A percentile compares a stretch with the other conserved stretches of the same genome.
Evolutionary conservation across 1,140 invertebrate genomes (phyloP).

Genomic region (Neodiprion fabricii): DNA sequence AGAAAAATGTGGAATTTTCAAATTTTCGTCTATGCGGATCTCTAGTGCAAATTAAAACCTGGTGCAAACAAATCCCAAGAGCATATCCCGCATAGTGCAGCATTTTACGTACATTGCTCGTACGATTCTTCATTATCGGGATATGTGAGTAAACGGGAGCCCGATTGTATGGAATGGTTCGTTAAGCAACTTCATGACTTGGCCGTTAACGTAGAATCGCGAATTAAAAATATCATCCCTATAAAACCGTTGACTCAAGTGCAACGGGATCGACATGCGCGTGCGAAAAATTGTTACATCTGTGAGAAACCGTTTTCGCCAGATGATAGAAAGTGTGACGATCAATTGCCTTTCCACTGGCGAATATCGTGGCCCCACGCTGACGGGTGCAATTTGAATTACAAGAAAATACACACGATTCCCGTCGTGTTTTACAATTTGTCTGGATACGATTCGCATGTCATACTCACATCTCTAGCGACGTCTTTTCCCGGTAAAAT

Average conservation of each 20-base stretch:
- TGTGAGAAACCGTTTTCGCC: conserved; percentile 20
- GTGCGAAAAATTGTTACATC: no score
- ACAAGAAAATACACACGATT: no score
- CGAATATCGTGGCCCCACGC: no score
- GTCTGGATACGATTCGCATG: conserved; percentile 17
- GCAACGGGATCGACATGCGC: no score
- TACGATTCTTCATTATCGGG: conserved; percentile 45
- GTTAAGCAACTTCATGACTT: conserved; percentile 35
- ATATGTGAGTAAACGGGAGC: conserved; percentile 39
- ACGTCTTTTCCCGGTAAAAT: not conserved
- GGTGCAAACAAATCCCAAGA: conserved; percentile 32
- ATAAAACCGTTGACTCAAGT: no score
- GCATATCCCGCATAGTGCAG: conserved; percentile 33
- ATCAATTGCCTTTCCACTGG: conserved; percentile 29
- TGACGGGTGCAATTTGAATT: no score
- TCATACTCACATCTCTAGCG: not conserved
- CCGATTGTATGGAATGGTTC: conserved; percentile 44
- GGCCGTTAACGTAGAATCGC: conserved; percentile 12
- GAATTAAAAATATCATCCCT: no score
- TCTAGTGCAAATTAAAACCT: conserved; percentile 41
- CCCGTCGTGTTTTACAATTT: conserved; percentile 14
- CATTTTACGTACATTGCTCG: conserved; percentile 49
- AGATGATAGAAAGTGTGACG: conserved; percentile 29
- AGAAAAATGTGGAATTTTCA: conserved; percentile 40
- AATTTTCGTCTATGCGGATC: conserved; percentile 46